Percentiles rank a stretch among this genome's conserved stretches.
Conservation (phyloP, 2,797 vertebrate genomes). For the Poecile montanus region DNA sequence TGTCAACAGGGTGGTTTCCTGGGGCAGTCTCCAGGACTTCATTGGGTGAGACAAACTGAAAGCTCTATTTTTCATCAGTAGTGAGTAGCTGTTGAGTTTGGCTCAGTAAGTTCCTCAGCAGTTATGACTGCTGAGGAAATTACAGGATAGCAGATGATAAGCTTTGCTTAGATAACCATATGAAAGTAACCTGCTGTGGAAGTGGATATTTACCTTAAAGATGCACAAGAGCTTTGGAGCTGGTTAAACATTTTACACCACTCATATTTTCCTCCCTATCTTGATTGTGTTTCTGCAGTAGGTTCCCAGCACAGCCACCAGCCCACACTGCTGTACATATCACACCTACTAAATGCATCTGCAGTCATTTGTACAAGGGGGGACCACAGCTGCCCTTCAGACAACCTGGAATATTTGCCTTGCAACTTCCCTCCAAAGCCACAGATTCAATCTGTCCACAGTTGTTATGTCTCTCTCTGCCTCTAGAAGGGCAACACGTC, state of each 20-base stretch:
- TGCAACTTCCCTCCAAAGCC: neutral
- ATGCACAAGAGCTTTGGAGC: neutral
- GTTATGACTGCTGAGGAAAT: neutral
- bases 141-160: neutral
- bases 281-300: neutral
- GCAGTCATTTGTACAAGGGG: neutral
- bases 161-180: constrained; percentile 3
- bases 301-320: neutral
- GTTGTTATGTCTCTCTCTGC: accelerated
- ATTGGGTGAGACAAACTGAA: neutral
- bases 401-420: neutral
- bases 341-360: neutral
- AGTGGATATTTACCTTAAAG: neutral
- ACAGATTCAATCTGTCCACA: neutral
- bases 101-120: neutral
- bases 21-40: neutral
- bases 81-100: neutral
- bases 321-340: neutral
- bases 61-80: neutral
- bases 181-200: neutral
- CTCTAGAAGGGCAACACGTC: neutral
- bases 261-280: neutral
- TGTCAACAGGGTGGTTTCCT: neutral
- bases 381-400: neutral
- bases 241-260: neutral